Conservation (phyloP, 2,113 vertebrate genomes). For the Paralichthys olivaceus region DNA sequence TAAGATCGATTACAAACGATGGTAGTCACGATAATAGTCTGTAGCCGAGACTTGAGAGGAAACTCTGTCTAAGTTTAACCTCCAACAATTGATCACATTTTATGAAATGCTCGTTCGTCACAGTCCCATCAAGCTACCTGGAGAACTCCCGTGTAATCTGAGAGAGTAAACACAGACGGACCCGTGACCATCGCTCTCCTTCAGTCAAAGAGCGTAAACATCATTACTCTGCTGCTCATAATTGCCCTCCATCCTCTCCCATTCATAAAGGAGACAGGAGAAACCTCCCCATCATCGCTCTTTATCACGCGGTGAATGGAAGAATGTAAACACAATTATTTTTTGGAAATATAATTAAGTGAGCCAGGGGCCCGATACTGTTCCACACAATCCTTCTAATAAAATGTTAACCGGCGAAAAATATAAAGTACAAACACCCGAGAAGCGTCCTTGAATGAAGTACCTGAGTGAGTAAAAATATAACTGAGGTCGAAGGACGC, state of each 20-base stretch:
- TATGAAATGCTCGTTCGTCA: no score
- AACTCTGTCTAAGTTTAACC: no score
- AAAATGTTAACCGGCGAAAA: background rate
- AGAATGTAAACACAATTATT: slow-evolving; percentile 9
- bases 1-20: no score
- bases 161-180: slow-evolving; percentile 1
- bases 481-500: background rate
- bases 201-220: slow-evolving; percentile 21
- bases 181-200: background rate
- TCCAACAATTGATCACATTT: no score
- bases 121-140: no score
- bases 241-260: background rate
- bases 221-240: slow-evolving; percentile 8
- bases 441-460: background rate
- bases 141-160: background rate
- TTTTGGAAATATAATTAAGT: background rate
- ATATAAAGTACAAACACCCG: background rate
- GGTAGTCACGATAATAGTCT: no score
- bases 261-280: background rate
- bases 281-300: background rate
- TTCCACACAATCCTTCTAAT: background rate
- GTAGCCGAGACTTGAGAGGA: no score
- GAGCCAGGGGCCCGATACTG: background rate
- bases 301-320: slow-evolving; percentile 1
- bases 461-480: background rate